These are phyloP conservation scores for human DNA, from an alignment of 2,113 vertebrate species.

Conservation along the genomic window DNA sequence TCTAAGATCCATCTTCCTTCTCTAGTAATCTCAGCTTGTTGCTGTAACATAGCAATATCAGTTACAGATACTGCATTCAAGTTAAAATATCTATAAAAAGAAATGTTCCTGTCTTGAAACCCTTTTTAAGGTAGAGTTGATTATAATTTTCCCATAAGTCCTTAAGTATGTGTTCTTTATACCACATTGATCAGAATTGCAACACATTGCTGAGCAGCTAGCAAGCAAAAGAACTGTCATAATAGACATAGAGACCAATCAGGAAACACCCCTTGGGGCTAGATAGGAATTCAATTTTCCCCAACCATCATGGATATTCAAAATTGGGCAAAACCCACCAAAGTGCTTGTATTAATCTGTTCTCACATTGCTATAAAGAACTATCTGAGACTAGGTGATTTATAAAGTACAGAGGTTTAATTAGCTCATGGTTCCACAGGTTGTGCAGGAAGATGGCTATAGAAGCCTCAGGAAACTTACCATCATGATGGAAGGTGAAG, in stretches of 20 bases:
- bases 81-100: background rate
- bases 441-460: too few species aligned
- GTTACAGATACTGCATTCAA: background rate
- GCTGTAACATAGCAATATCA: background rate
- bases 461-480: too few species aligned
- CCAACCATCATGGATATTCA: background rate
- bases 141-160: background rate
- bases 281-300: background rate
- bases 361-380: too few species aligned
- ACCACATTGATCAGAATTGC: background rate
- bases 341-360: too few species aligned
- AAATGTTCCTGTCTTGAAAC: background rate
- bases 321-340: background rate
- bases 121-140: background rate
- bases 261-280: background rate
- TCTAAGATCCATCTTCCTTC: background rate
- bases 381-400: too few species aligned
- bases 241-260: background rate
- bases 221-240: background rate
- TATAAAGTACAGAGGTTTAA: too few species aligned
- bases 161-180: background rate
- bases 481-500: too few species aligned
- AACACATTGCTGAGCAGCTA: background rate
- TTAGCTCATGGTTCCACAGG: too few species aligned
- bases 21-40: background rate